These are phyloP conservation scores for Morone saxatilis DNA, from an alignment of 2,113 vertebrate species.

Conservation along the genomic window DNA sequence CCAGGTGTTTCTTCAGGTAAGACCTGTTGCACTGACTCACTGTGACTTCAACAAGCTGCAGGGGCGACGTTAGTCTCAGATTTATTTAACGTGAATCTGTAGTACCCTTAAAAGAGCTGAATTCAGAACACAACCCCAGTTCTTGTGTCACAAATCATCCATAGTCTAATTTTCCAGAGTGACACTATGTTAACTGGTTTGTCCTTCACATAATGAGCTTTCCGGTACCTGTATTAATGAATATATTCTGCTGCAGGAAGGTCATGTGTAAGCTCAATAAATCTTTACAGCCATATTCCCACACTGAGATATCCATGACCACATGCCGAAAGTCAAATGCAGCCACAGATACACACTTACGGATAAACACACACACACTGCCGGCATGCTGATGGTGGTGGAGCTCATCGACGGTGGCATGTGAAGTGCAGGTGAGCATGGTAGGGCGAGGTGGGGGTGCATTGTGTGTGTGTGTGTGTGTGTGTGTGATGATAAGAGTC, in stretches of 20 bases:
- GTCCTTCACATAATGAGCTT: neutral
- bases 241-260: neutral
- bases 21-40: too few species aligned
- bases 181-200: neutral
- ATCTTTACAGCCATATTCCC: neutral
- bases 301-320: neutral
- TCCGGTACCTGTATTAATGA: neutral
- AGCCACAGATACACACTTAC: neutral
- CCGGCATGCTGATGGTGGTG: neutral
- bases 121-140: too few species aligned
- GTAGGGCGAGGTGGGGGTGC: neutral
- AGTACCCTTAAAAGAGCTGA: too few species aligned
- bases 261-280: neutral
- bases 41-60: too few species aligned
- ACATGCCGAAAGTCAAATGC: neutral
- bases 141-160: neutral
- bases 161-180: neutral
- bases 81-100: too few species aligned
- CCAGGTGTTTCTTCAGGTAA: too few species aligned
- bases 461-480: conserved; percentile 6
- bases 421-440: conserved; percentile 26
- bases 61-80: too few species aligned
- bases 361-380: neutral
- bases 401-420: neutral
- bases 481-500: conserved; percentile 13